A percentile compares a stretch with the other conserved stretches of the same genome.
phyloP scores from a whole-genome alignment of 2,888 invertebrate species.

The Horisme vitalbata region DNA sequence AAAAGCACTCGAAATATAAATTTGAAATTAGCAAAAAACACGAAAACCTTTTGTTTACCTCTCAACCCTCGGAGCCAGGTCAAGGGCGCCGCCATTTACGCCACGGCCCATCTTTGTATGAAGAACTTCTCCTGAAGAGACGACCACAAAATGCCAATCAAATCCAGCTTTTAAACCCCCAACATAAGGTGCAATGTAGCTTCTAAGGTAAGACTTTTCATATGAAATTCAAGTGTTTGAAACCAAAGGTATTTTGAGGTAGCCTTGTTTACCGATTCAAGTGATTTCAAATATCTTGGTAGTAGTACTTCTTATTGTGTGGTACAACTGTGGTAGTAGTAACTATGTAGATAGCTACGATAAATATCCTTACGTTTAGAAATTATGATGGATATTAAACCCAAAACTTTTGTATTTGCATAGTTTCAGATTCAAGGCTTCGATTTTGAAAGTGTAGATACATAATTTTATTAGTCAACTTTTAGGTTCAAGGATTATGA shows the following conservation, averaged over 20 bases:
- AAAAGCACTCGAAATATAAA: constrained; percentile 3
- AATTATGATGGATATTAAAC: no score
- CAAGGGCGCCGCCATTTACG: constrained; percentile 29
- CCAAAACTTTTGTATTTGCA: no score
- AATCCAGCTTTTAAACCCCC: constrained; percentile 4
- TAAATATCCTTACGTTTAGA: no score
- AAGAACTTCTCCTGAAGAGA: constrained; percentile 20
- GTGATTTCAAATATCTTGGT: no score
- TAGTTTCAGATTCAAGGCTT: no score
- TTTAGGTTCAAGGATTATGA: no score
- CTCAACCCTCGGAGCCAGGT: constrained; percentile 19
- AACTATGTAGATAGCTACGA: no score
- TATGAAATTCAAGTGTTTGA: neutral
- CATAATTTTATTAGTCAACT: no score
- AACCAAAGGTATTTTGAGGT: constrained; percentile 2
- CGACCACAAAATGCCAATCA: neutral
- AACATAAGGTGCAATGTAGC: constrained; percentile 8
- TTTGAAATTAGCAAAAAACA: constrained; percentile 24
- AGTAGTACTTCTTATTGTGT: no score
- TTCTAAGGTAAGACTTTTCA: constrained; percentile 6
- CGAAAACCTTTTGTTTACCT: constrained; percentile 26
- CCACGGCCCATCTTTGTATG: constrained; percentile 22
- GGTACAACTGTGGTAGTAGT: no score
- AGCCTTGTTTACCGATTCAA: no score
- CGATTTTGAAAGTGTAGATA: no score